Percentiles rank a stretch among this genome's conserved stretches.
phyloP scores from a whole-genome alignment of 1,140 invertebrate species.

The Formica selysi region DNA sequence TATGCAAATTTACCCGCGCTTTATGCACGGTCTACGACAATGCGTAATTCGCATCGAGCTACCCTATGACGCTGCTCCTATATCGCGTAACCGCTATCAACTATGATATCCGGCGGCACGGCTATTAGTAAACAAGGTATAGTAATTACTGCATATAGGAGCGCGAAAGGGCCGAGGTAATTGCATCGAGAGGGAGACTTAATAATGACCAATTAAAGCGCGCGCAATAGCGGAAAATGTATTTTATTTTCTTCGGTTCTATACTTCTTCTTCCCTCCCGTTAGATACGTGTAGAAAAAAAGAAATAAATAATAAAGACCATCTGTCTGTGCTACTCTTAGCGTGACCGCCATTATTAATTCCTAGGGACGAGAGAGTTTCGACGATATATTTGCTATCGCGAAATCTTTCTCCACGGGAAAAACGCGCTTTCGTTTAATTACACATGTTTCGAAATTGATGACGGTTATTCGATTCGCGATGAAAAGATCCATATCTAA shows the following conservation, averaged over 20 bases:
- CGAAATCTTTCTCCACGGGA: background rate
- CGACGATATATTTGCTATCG: background rate
- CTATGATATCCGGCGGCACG: slow-evolving; percentile 65
- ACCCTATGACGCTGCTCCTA: slow-evolving; percentile 23
- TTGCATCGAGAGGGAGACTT: slow-evolving; percentile 27
- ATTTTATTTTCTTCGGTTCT: slow-evolving; percentile 24
- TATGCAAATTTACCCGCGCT: slow-evolving; percentile 43
- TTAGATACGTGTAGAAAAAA: background rate
- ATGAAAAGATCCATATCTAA: too few species aligned
- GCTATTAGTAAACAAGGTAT: slow-evolving; percentile 66
- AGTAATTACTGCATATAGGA: slow-evolving; percentile 62
- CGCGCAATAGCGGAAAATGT: slow-evolving; percentile 4
- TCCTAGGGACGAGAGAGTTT: background rate
- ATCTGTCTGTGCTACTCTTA: slow-evolving; percentile 1
- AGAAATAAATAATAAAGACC: background rate
- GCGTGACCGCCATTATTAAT: slow-evolving; percentile 6
- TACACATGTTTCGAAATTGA: background rate
- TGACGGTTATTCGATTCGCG: too few species aligned
- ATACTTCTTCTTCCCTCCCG: background rate
- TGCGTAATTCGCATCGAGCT: slow-evolving; percentile 24
- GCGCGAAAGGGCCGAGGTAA: slow-evolving; percentile 45
- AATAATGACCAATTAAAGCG: slow-evolving; percentile 48
- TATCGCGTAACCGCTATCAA: slow-evolving; percentile 55
- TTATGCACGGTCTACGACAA: slow-evolving; percentile 53
- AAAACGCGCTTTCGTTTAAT: background rate